A percentile compares a stretch with the other conserved stretches of the same genome.
Evolutionary conservation across 1,140 invertebrate species (phyloP).

Genomic region (Adoxophyes honmai): DNA sequence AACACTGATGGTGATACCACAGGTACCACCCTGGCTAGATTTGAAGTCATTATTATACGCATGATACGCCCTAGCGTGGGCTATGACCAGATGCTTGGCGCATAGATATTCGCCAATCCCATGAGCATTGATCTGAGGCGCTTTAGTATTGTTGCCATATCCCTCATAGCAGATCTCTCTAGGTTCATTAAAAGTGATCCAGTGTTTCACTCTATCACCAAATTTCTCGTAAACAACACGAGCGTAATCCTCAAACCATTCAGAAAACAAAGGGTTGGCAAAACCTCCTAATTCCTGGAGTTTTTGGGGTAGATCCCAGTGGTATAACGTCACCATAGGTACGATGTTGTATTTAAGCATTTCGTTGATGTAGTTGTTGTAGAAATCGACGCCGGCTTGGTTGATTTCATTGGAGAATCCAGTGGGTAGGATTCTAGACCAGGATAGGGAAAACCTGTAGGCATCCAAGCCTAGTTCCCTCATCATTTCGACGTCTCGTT

Average conservation of each 20-base stretch:
- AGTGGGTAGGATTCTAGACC: conserved; percentile 78
- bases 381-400: too few species aligned
- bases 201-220: conserved; percentile 53
- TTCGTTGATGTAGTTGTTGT: too few species aligned
- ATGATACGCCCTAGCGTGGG: conserved; percentile 77
- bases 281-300: conserved; percentile 44
- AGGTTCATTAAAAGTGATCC: conserved; percentile 61
- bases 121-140: conserved; percentile 38
- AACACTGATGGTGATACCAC: conserved; percentile 78
- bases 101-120: conserved; percentile 72
- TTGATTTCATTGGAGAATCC: conserved; percentile 75
- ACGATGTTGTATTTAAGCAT: too few species aligned
- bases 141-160: conserved; percentile 32
- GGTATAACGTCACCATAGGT: too few species aligned
- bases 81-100: conserved; percentile 71
- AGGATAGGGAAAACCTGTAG: conserved; percentile 81
- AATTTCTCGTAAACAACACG: conserved; percentile 56
- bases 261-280: conserved; percentile 33
- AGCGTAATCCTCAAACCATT: conserved; percentile 72
- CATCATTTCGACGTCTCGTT: conserved; percentile 55
- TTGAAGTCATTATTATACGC: conserved; percentile 51
- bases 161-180: conserved; percentile 31
- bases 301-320: conserved; percentile 55
- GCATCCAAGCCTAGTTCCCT: conserved; percentile 48
- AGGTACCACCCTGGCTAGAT: conserved; percentile 58